These are phyloP conservation scores for Thymallus thymallus DNA, from an alignment of 2,113 vertebrate genomes.

Conservation along the genomic window DNA sequence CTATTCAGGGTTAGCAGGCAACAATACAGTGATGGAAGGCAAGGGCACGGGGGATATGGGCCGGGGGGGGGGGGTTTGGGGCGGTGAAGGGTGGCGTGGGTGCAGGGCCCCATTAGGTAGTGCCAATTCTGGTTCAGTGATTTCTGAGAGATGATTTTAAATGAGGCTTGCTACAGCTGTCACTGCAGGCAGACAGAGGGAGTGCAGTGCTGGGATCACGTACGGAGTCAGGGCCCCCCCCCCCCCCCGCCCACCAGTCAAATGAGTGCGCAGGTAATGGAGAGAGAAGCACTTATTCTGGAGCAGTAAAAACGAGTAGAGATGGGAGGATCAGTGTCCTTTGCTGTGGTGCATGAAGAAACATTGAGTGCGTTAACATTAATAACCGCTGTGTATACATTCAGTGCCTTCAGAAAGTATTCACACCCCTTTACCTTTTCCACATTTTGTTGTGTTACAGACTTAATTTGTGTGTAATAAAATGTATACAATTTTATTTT, in stretches of 20 bases:
- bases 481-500: too few relatives aligned
- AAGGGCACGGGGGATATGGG: slow-evolving; percentile 21
- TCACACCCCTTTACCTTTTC: too few relatives aligned
- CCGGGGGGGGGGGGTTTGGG: neutral
- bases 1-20: slow-evolving; percentile 12
- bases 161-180: slow-evolving; percentile 45
- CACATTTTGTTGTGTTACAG: too few relatives aligned
- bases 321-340: slow-evolving; percentile 60
- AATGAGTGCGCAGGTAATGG: slow-evolving; percentile 67
- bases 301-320: slow-evolving; percentile 51
- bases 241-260: slow-evolving; percentile 61
- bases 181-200: slow-evolving; percentile 30
- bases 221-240: slow-evolving; percentile 24
- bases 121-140: slow-evolving; percentile 61
- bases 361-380: slow-evolving; percentile 51
- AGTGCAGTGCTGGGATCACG: too few relatives aligned
- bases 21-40: slow-evolving; percentile 32
- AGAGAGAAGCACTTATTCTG: slow-evolving; percentile 60
- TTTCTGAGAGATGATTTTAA: slow-evolving; percentile 58
- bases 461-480: too few relatives aligned
- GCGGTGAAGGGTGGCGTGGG: slow-evolving; percentile 21
- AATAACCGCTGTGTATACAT: slow-evolving; percentile 28
- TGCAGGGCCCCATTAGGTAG: slow-evolving; percentile 67
- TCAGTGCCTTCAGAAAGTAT: too few relatives aligned
- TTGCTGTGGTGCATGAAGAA: slow-evolving; percentile 62